Base-by-base conservation (phyloP, 2,797 vertebrate species). In the Sebastes kiyomatsui region DNA sequence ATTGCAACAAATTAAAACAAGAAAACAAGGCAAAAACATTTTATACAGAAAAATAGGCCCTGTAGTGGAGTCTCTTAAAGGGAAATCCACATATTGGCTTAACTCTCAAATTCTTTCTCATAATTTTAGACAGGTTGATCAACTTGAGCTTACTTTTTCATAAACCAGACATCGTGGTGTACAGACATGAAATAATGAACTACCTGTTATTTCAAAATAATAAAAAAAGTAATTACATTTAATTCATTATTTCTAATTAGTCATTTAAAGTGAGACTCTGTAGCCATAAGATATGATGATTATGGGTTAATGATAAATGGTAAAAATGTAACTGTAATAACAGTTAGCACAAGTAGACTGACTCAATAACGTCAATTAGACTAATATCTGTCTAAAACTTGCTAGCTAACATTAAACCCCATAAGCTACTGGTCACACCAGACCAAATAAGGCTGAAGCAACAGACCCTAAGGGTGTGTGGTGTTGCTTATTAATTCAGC, bases 361-460 rank as follows among this genome's bases (percentile, higher is more conserved):
- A 55, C 54, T 61, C 59, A n/a, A 30, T 60, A 28, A 30, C 27
- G 28, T 30, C 18, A 59, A 0, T 59, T 28, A 16, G 25, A 59
- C 2, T 13, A 27, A 59, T 59, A 28, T 18, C 27, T 20, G 58
- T 30, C 8, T 28, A 18, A 6, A 11, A 0, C 10, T 62, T 62
- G 18, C 20, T 7, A 62, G 60, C 28, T 62, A 33, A n/a, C 20
- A 33, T 62, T 62, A 7, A 1, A 2, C 58, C 28, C 58, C 16
- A 20, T 20, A 30, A 28, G 27, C 27, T 33, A 62, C 20, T 33
- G 30, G 30, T 33, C 30, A 60, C 6, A 46, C 42, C 3, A 18
- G 42, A 18, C 42, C 14, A 46, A 46, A 16, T 18, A 16, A 0
- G 1, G 14, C 42, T 46, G 42, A 0, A 46, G 42, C 6, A 46